phyloP scores from a whole-genome alignment of 2,797 vertebrate species.

The Poecilia wingei region DNA sequence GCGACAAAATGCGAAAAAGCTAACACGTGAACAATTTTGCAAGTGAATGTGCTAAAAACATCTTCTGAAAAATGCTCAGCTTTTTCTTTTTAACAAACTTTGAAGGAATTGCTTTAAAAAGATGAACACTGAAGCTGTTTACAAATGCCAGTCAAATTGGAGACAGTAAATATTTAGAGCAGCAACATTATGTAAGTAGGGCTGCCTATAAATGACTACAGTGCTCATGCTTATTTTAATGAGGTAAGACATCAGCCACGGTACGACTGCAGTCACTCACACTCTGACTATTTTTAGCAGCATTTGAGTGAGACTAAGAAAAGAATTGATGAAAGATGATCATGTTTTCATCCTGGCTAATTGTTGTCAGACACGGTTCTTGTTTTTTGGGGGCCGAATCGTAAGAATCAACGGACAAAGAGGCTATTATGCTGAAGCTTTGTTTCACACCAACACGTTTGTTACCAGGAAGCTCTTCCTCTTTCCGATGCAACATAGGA shows the following conservation, averaged over 20 bases:
- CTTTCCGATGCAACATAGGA: background rate
- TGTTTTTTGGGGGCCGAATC: background rate
- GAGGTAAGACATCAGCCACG: background rate
- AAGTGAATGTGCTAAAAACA: background rate
- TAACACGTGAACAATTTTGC: background rate
- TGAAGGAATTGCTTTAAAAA: background rate
- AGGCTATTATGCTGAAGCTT: background rate
- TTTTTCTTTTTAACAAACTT: background rate
- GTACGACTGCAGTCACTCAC: background rate
- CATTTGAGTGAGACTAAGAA: background rate
- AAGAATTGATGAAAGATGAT: background rate
- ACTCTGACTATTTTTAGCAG: background rate
- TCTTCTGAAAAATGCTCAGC: background rate
- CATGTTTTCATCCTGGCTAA: background rate
- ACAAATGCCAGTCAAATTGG: constrained; percentile 3
- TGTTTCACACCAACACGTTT: background rate
- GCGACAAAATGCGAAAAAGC: background rate
- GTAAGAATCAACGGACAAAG: background rate
- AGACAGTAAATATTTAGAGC: constrained; percentile 12
- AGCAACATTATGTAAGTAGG: background rate
- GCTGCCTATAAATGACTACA: constrained; percentile 14
- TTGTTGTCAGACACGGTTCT: background rate
- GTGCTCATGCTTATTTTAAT: background rate
- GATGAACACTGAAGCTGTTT: background rate
- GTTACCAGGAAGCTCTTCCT: background rate